Evolutionary conservation across 2,888 invertebrate species (phyloP), one percentile per base, ranked within the genome.

Genomic region (Campoletis raptor): DNA sequence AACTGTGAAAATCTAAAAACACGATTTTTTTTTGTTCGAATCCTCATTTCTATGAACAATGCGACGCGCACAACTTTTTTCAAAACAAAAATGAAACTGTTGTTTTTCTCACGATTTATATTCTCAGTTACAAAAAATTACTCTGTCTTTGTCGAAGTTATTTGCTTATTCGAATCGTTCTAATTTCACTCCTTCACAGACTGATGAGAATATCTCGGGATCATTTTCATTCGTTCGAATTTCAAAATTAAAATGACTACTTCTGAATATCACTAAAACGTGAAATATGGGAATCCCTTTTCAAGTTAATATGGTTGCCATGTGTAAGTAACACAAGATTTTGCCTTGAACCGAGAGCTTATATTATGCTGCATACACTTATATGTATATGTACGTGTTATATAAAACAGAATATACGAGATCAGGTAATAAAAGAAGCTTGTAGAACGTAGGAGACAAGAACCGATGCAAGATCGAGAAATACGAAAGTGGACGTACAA

Each of bases 331-430:
- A 40, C 21, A 42, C n/a, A 45, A 76, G 61, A 76, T 45, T 76
- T 74, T 36, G 64, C 61, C 57, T 74, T 24, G 74, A 30, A 61
- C 61, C 42, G 7, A 61, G 64, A n/a, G 18, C 21, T 30, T 48
- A 48, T 18, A 48, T 18, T 76, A 45, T 24, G 72, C 54, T 57
- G 48, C 64, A 54, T 30, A n/a, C 64, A 9, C n/a, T 18, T 48
- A 18, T 48, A 48, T n/a, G 48, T 48, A 18, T 48, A 48, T n/a
- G 5, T 48, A 21, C 9, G 42, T 21, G 30, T 37, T 76, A 30
- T 76, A 67, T 67, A 40, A 54, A 67, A 70, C 24, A 67, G 67
- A 12, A 12, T 42, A 74, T 12, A 15, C n/a, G 18, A 66, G 42
- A 64, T 30, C 67, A 48, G 48, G 21, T 36, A 18, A 21, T 54